These are phyloP conservation scores for Pangasius sanitwongsei DNA, from an alignment of 2,797 vertebrate genomes.

Conservation along the genomic window DNA sequence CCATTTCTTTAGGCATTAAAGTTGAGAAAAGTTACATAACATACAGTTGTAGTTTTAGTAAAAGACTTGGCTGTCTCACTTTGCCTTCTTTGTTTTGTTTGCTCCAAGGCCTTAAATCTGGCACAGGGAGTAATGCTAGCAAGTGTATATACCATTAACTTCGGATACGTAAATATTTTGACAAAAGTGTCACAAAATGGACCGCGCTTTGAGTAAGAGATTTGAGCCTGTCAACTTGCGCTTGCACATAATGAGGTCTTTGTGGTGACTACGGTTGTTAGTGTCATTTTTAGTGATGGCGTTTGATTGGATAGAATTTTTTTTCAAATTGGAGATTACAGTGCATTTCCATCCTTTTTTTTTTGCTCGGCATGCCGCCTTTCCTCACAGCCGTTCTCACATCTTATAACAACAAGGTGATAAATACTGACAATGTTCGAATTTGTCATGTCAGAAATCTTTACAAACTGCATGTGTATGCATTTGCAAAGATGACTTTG, in stretches of 20 bases:
- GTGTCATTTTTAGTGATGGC: not conserved
- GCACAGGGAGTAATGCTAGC: not conserved
- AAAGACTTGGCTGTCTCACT: not conserved
- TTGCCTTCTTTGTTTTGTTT: not conserved
- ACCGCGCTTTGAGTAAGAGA: not conserved
- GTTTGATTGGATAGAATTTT: not conserved
- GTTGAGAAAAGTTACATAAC: not conserved
- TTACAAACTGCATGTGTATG: not conserved
- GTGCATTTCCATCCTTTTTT: not conserved
- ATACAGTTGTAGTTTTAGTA: not conserved
- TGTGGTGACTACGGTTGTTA: not conserved
- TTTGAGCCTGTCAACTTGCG: not conserved
- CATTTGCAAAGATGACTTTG: not conserved
- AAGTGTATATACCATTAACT: not conserved
- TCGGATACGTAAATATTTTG: not conserved
- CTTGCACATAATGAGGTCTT: not conserved
- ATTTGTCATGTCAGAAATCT: not conserved
- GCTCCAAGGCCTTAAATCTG: not conserved
- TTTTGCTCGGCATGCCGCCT: not conserved
- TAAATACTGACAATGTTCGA: not conserved
- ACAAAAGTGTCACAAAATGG: not conserved
- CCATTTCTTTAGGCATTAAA: not conserved
- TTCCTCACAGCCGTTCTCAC: not conserved
- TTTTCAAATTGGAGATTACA: not conserved
- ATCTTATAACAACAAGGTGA: not conserved